Evolutionary conservation across 1,140 invertebrate genomes (phyloP), one percentile per base, ranked within the genome.

Genomic region (Bombus waltoni): DNA sequence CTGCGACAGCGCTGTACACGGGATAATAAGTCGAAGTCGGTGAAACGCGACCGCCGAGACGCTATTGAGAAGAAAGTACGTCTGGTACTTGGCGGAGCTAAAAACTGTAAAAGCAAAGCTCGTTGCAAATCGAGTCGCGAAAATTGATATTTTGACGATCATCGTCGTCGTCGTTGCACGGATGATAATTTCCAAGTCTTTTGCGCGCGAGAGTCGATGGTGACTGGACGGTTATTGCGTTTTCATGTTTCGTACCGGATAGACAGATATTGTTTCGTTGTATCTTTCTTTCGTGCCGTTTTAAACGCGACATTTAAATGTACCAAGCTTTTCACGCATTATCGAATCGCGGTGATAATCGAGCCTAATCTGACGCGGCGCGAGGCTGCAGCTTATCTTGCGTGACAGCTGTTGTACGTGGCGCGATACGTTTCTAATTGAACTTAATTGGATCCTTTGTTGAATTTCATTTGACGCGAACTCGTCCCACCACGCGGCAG

Each of bases 361-460:
- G 44, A 74, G 32, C 32, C 57, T 75, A 82, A 84, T 79, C 83
- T 47, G 66, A 77, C 73, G 44, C 32, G 22, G 32, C 40, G 81
- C 83, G 44, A 84, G 71, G 71, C 42, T 74, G 32, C 35, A 42
- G 57, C 83, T 85, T 85, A 85, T 81, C 83, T 81, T 78, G 83
- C 77, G 78, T 66, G 83, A 85, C 83, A 81, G 83, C 78, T 85
- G 78, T 73, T 85, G 71, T 53, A 53, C 66, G 65, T 59, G 59
- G 70, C 77, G 78, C 77, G 57, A 85, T 81, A 85, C 78, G 78
- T 73, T 74, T 81, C 83, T 81, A 85, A 85, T 85, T 85, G 83
- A 71, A 81, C 78, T 81, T 85, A 85, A 85, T 85, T 81, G 78
- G 70, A 81, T 79, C 83, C 83, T 81, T 85, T 81, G 78, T 85